Percentiles rank a stretch among this genome's conserved stretches.
Conservation (phyloP, 2,888 invertebrate species). For the Salticus scenicus region DNA sequence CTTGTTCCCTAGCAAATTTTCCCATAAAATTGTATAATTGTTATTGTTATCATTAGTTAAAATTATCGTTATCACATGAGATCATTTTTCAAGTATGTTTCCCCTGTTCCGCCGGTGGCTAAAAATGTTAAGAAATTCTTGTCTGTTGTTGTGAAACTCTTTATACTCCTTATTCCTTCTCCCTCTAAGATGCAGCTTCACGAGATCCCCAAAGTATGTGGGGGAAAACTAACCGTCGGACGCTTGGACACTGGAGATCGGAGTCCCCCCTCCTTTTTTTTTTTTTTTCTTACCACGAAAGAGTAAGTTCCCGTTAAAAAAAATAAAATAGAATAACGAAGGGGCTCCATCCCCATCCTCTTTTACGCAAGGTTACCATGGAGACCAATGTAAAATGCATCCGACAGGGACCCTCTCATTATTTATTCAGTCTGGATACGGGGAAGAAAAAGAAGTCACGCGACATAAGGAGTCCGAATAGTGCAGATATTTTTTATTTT, state of each 20-base stretch:
- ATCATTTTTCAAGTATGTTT: too few relatives aligned
- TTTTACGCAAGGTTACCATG: conserved; percentile 52
- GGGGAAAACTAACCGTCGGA: conserved; percentile 34
- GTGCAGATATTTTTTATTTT: neutral
- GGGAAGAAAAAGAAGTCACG: conserved; percentile 18
- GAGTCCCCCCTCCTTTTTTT: conserved; percentile 7
- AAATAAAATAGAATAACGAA: neutral
- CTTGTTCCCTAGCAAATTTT: too few relatives aligned
- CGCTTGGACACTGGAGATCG: conserved; percentile 31
- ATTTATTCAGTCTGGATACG: conserved; percentile 15
- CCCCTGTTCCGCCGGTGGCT: too few relatives aligned
- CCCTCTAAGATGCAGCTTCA: neutral
- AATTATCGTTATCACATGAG: too few relatives aligned
- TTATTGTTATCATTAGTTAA: too few relatives aligned
- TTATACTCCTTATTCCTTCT: too few relatives aligned
- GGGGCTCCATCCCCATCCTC: conserved; percentile 32
- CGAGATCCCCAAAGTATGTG: conserved; percentile 29
- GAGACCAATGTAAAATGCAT: conserved; percentile 63
- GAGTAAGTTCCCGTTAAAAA: conserved; percentile 16
- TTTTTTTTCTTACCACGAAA: neutral
- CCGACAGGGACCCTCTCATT: conserved; percentile 28
- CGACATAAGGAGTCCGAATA: conserved; percentile 5
- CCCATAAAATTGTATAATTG: too few relatives aligned
- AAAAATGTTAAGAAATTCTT: too few relatives aligned
- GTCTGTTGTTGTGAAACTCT: too few relatives aligned